Percentiles rank a stretch among this genome's conserved stretches.
Conservation (phyloP, 2,113 vertebrate genomes). For the Elgaria multicarinata region DNA sequence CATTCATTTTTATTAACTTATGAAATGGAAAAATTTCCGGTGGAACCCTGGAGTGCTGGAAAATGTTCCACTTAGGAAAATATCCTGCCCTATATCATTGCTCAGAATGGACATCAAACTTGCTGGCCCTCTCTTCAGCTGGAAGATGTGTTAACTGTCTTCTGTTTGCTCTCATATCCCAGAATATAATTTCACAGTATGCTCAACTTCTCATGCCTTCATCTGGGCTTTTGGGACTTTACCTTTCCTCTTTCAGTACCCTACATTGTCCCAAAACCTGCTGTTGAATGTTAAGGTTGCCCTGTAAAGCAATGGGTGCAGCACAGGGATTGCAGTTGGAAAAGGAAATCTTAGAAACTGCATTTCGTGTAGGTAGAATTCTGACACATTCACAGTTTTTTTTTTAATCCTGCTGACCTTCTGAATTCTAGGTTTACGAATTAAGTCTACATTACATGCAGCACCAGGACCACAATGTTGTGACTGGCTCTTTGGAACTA, state of each 20-base stretch:
- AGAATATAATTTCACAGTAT: background rate
- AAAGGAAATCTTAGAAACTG: too few species aligned
- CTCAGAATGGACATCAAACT: too few species aligned
- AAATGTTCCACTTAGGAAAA: too few species aligned
- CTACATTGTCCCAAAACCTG: background rate
- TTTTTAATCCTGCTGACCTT: background rate
- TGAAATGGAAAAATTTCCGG: too few species aligned
- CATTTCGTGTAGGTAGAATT: background rate
- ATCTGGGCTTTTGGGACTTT: background rate
- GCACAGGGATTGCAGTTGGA: background rate
- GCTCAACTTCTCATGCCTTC: background rate
- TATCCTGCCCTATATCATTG: too few species aligned
- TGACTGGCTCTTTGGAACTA: slow-evolving; percentile 92
- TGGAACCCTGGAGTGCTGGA: too few species aligned
- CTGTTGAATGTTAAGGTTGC: too few species aligned
- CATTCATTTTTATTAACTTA: too few species aligned
- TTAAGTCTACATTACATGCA: slow-evolving; percentile 94
- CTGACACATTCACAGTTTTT: too few species aligned
- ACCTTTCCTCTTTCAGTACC: background rate
- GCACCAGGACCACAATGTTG: slow-evolving; percentile 96
- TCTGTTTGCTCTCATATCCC: background rate
- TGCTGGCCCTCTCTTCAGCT: too few species aligned
- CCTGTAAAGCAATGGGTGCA: background rate
- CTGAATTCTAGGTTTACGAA: slow-evolving; percentile 87
- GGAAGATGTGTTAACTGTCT: too few species aligned